Evolutionary conservation across 2,797 vertebrate genomes (phyloP), one percentile per base, ranked within the genome.

Genomic region (Coregonus ussuriensis): DNA sequence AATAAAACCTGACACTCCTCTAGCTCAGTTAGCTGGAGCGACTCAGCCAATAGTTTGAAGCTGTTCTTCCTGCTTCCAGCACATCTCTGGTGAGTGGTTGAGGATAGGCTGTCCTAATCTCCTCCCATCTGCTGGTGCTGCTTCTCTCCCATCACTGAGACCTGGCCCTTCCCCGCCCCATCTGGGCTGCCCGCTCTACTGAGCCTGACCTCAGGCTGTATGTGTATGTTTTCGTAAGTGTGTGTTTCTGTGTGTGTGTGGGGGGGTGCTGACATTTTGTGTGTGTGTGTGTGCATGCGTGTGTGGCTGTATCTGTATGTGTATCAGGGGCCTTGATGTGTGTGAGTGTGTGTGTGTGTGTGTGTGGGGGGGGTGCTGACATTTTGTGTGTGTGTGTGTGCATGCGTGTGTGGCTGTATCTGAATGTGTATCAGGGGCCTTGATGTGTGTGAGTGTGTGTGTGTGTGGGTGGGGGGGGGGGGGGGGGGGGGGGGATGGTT

Each of bases 41-140:
- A 21, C n/a, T 62, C 53, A n/a, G 53, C 53, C 63, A 74, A 76
- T 80, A 75, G 25, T 77, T 71, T 54, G 77, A 18, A 76, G 41
- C 35, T 6, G 67, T 54, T 76, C 62, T 56, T 13, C 9, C 41
- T 47, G 41, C 41, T 47, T 56, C 51, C 56, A 21, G 56, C 56
- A 62, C 6, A 6, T 52, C 56, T 74, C 65, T 79, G 72, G 72
- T 81, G 79, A 77, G 77, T 77, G 77, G 83, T 77, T 80, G 75
- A 84, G 81, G 87, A 78, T 82, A 79, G 88, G 81, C 84, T 84
- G 82, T 74, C 81, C 85, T 89, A 91, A 92, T 93, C 89, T 93
- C 88, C 89, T 85, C 85, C 91, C 93, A 93, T 94, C 92, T 93
- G 91, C 90, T 88, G 82, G 84, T 91, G 90, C 92, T 93, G 88